Percentiles rank a stretch among this genome's conserved stretches.
phyloP scores from a whole-genome alignment of 2,797 vertebrate species.

The Sebastes kiyomatsui region DNA sequence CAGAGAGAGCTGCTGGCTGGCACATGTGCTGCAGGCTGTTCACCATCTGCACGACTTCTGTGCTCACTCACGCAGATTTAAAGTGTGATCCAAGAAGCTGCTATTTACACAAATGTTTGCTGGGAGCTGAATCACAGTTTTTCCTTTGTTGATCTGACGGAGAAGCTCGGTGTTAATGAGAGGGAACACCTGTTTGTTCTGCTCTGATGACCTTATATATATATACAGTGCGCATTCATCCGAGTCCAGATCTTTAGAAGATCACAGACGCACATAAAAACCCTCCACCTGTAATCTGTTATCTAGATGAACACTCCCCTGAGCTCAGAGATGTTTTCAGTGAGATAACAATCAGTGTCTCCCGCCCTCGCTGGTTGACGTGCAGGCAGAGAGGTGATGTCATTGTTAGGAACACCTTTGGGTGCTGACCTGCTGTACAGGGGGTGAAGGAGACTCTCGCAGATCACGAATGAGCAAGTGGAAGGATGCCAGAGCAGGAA shows the following conservation, averaged over 20 bases:
- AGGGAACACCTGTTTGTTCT: slow-evolving; percentile 55
- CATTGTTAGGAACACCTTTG: slow-evolving; percentile 31
- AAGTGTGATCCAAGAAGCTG: slow-evolving; percentile 24
- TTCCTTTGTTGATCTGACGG: not conserved
- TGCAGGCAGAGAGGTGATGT: slow-evolving; percentile 48
- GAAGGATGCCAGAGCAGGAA: not conserved
- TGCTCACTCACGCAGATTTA: not conserved
- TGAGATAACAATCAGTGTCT: slow-evolving; percentile 47
- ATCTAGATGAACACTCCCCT: slow-evolving; percentile 46
- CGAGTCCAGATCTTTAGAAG: not conserved
- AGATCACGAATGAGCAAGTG: not conserved
- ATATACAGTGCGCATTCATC: slow-evolving; percentile 22
- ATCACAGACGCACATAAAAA: slow-evolving; percentile 33
- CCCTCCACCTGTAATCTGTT: slow-evolving; percentile 45
- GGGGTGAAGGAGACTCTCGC: not conserved
- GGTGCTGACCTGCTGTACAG: not conserved
- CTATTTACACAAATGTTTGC: slow-evolving; percentile 39
- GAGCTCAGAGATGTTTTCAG: slow-evolving; percentile 30
- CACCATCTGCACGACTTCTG: slow-evolving; percentile 29
- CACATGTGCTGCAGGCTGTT: slow-evolving; percentile 14
- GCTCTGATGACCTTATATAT: slow-evolving; percentile 38
- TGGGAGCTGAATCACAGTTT: slow-evolving; percentile 16
- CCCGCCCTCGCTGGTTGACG: not conserved
- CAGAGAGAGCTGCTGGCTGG: slow-evolving; percentile 12
- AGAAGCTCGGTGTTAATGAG: slow-evolving; percentile 33